Evolutionary conservation across 2,888 invertebrate species (phyloP).

Genomic region (Himalopsyche kuldschensis): DNA sequence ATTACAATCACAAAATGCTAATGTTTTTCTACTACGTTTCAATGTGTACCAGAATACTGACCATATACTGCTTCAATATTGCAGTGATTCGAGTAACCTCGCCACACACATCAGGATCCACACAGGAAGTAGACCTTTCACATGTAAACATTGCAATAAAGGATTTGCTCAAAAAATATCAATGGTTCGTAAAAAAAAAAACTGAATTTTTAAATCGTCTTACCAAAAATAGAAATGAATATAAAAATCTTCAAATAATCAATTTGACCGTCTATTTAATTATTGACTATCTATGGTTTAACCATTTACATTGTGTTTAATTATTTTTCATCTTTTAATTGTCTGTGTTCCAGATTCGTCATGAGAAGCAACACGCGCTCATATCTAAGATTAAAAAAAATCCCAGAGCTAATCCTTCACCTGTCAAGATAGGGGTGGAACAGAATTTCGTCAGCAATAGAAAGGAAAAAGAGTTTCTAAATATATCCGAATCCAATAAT

Average conservation of each 20-base stretch:
- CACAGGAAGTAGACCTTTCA: slow-evolving; percentile 11
- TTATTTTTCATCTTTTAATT: background rate
- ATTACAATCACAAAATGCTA: too few relatives aligned
- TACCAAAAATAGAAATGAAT: too few relatives aligned
- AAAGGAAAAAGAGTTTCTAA: background rate
- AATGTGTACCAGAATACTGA: background rate
- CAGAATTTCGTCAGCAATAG: background rate
- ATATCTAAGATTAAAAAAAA: background rate
- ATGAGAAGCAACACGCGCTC: background rate
- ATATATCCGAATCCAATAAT: background rate
- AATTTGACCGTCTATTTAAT: too few relatives aligned
- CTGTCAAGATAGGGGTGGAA: background rate
- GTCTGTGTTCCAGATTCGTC: background rate
- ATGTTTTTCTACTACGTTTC: too few relatives aligned
- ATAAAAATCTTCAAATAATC: too few relatives aligned
- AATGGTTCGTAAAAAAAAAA: too few relatives aligned
- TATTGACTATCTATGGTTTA: too few relatives aligned
- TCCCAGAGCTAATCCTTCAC: background rate
- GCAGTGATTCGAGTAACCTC: slow-evolving; percentile 21
- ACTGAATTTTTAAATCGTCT: too few relatives aligned
- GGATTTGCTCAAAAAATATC: slow-evolving; percentile 13
- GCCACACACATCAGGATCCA: slow-evolving; percentile 12
- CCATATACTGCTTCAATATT: background rate
- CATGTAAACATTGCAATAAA: slow-evolving; percentile 10
- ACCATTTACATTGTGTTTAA: background rate